Percentiles rank a stretch among this genome's conserved stretches.
phyloP scores from a whole-genome alignment of 2,113 vertebrate species.

The Burhinus bistriatus region DNA sequence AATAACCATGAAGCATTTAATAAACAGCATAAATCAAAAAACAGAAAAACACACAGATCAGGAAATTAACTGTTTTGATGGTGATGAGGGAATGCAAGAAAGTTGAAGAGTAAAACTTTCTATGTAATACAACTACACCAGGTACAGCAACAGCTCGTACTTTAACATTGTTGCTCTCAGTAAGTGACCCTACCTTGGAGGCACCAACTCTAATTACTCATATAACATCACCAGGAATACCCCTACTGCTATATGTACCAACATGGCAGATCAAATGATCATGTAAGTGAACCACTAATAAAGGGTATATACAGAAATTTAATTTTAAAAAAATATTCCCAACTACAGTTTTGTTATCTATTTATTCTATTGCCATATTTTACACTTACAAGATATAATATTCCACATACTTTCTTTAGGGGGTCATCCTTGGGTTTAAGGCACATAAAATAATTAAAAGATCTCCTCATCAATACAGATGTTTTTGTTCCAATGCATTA shows the following conservation, averaged over 20 bases:
- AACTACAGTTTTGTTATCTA: not conserved
- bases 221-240: not conserved
- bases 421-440: not conserved
- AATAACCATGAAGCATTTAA: not conserved
- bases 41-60: not conserved
- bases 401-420: not conserved
- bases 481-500: not conserved
- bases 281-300: not conserved
- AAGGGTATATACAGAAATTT: not conserved
- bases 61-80: not conserved
- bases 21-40: not conserved
- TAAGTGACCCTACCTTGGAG: not conserved
- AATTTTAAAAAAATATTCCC: not conserved
- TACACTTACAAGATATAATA: rapidly evolving
- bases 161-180: not conserved
- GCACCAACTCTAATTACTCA: not conserved
- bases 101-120: not conserved
- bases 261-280: not conserved
- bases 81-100: not conserved
- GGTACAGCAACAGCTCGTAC: not conserved
- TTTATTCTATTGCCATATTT: not conserved
- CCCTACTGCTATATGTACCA: not conserved
- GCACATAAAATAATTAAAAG: not conserved
- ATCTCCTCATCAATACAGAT: not conserved
- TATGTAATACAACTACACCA: not conserved